Evolutionary conservation across 1,140 invertebrate species (phyloP), one percentile per base, ranked within the genome.

Genomic region (Ladona fulva): DNA sequence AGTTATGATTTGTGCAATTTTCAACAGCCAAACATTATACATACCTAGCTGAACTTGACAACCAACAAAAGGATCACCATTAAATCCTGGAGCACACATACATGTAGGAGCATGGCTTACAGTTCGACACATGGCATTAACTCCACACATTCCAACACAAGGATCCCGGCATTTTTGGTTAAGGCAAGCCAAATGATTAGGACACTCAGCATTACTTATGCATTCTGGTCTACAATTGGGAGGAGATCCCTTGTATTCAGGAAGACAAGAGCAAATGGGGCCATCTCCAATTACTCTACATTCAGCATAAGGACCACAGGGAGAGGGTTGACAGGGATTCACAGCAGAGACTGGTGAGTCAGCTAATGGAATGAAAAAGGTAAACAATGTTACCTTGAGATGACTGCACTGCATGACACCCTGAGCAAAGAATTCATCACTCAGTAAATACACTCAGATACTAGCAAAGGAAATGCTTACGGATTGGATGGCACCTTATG

Each of bases 181-280:
- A 25, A 81, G 74, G 77, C 84, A 84, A 73, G 82, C 82, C 29
- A 80, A 75, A 79, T 90, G 88, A 76, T 87, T 87, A 74, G 89
- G 86, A 80, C 91, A 93, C 82, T 93, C 91, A 24, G 87, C 86
- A 82, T 91, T 90, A 59, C 89, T 87, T n/a, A 91, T 87, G 83
- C 92, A 93, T 86, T 93, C 91, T n/a, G 91, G 91, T 80, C 90
- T 86, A 82, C 90, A 85, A 42, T 81, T 80, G 42, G 80, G 77
- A 29, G 84, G 83, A 29, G 80, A 79, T 25, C 85, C 85, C 22
- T 82, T 81, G 79, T 84, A 84, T 77, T 80, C 79, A 22, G 80
- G 78, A n/a, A 80, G 78, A 74, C 81, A 82, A 24, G 80, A 80
- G 44, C 85, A 87, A 19, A 81, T 81, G 0, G 74, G 78, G 24